Conservation (phyloP, 2,888 invertebrate species). For the Erebia palarica region DNA sequence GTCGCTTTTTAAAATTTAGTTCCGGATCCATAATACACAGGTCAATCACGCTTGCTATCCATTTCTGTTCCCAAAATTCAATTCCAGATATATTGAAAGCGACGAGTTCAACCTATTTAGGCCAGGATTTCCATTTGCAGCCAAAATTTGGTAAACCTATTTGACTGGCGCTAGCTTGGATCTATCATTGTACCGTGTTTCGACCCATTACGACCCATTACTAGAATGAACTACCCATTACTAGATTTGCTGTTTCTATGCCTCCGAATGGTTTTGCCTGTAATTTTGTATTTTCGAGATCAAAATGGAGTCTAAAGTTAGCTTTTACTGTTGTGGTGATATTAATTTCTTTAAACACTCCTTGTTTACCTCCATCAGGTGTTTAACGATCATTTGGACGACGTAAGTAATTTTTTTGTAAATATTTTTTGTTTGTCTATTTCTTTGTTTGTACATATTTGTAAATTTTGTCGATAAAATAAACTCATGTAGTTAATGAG, state of each 20-base stretch:
- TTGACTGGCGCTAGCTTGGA: conserved; percentile 19
- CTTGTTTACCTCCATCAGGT: no score
- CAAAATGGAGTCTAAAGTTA: not conserved
- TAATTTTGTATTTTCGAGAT: not conserved
- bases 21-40: no score
- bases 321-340: no score
- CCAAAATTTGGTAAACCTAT: conserved; percentile 29
- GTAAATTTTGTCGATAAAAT: no score
- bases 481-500: no score
- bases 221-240: not conserved
- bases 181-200: conserved; percentile 10
- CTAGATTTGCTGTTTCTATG: not conserved
- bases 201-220: not conserved
- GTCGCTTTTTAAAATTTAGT: no score
- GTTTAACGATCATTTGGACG: no score
- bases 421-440: no score
- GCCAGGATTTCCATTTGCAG: conserved; percentile 19
- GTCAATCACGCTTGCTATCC: conserved; percentile 7
- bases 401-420: no score
- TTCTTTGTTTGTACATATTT: no score
- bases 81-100: conserved; percentile 22
- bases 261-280: not conserved
- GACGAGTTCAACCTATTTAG: conserved; percentile 16
- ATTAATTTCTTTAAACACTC: not conserved
- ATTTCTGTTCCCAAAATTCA: conserved; percentile 15